Base-by-base conservation (phyloP, 2,797 vertebrate genomes). In the Zalophus californianus region DNA sequence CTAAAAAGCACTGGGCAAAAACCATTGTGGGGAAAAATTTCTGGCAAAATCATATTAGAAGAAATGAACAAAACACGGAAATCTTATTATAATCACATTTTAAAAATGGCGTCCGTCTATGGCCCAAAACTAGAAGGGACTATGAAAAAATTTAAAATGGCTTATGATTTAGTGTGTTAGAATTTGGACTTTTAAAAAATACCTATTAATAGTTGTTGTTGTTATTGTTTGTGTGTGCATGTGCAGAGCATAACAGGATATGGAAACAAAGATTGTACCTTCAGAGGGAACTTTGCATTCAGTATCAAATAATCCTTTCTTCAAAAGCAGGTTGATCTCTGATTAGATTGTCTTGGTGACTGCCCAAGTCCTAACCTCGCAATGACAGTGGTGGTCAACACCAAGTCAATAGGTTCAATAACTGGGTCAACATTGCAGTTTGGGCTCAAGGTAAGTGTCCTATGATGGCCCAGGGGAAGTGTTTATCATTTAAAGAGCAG, bases 401-500 rank as follows among this genome's bases (percentile, higher is more conserved):
- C 52, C 44, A 79, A 48, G 27, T 35, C 3, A 15, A 56, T 32
- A 48, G 15, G 7, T 68, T 72, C 90, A 84, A 77, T 27, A 79
- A 90, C 1, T 54, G 50, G 48, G 35, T 70, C 48, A 86, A 48
- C 60, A 11, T 29, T 87, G 91, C 44, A 35, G 73, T 91, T 86
- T 54, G 86, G 95, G 48, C 56, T 78, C 44, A 41, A 85, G 64
- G 38, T 20, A 70, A 80, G 75, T 48, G 58, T 64, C 79, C 13
- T 8, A 2, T 66, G 52, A 73, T 87, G 64, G 41, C 41, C 27
- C 20, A 3, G 7, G 54, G 83, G 85, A 58, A 48, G 64, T 35
- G 38, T 95, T 73, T 94, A 90, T 66, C 88, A 83, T 90, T 70
- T 96, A 70, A 77, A 88, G 18, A n/a, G 38, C 92, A 91, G 84